phyloP scores from a whole-genome alignment of 1,140 invertebrate genomes.

The Brachionus sp. region DNA sequence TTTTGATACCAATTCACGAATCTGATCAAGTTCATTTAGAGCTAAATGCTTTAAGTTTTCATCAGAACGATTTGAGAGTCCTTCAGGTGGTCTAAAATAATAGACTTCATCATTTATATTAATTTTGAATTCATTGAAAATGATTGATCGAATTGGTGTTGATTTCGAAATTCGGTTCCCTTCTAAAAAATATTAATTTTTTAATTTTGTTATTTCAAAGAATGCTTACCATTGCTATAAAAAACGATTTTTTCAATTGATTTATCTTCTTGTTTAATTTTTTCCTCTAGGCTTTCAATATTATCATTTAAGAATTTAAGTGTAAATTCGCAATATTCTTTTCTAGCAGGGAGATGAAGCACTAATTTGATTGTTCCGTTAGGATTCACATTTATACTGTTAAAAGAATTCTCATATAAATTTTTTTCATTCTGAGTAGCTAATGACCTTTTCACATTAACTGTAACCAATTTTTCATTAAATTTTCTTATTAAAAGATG shows the following conservation, averaged over 20 bases:
- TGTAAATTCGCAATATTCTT: constrained; percentile 36
- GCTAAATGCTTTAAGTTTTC: background rate
- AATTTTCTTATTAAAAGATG: too few relatives aligned
- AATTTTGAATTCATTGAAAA: background rate
- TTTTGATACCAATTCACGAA: constrained; percentile 28
- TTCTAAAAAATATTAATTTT: background rate
- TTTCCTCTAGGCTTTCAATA: background rate
- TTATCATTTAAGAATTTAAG: constrained; percentile 28
- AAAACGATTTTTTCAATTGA: constrained; percentile 22
- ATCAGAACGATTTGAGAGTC: background rate
- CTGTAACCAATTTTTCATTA: too few relatives aligned
- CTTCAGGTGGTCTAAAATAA: background rate
- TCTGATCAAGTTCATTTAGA: background rate
- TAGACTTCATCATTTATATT: constrained; percentile 1
- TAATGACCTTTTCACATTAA: too few relatives aligned
- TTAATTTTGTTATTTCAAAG: background rate
- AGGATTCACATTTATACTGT: background rate
- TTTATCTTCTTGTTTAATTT: constrained; percentile 36
- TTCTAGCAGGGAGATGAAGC: background rate
- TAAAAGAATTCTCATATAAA: too few relatives aligned
- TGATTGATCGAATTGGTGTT: background rate
- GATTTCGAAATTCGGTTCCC: constrained; percentile 8
- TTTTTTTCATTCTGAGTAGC: too few relatives aligned
- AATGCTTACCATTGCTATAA: constrained; percentile 9
- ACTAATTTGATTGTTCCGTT: constrained; percentile 18